These are phyloP conservation scores for Anneissia japonica DNA, from an alignment of 35 echinoderm and acorn worm genomes.

Conservation along the genomic window DNA sequence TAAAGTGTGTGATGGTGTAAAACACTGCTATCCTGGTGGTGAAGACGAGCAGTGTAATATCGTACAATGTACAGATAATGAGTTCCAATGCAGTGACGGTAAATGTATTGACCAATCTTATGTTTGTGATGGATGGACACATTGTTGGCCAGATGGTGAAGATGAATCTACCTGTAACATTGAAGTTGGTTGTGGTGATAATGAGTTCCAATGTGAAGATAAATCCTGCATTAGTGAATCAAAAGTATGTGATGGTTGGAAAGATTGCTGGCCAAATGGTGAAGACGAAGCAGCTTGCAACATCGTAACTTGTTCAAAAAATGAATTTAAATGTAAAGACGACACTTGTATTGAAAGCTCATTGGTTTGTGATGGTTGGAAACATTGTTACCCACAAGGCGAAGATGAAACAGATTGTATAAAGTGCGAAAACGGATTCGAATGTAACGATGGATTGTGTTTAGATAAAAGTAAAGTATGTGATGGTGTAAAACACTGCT, in stretches of 20 bases:
- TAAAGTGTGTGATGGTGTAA: conserved; percentile 18
- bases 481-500: neutral
- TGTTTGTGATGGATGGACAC: conserved; percentile 30
- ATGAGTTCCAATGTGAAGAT: conserved; percentile 35
- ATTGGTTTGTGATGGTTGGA: conserved; percentile 17
- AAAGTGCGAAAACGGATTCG: too few relatives aligned
- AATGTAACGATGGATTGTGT: neutral
- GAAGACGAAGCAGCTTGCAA: conserved; percentile 44
- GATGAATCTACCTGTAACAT: conserved; percentile 26
- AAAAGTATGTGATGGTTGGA: conserved; percentile 26
- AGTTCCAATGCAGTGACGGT: conserved; percentile 26
- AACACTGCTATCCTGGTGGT: conserved; percentile 5
- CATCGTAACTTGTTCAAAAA: neutral
- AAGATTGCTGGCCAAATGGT: conserved; percentile 23
- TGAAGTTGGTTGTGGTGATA: neutral
- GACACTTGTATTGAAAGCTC: conserved; percentile 14
- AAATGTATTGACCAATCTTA: conserved; percentile 11
- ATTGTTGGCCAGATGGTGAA: conserved; percentile 26
- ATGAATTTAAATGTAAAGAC: conserved; percentile 40
- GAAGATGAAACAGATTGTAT: conserved; percentile 35
- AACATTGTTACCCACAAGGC: conserved; percentile 4
- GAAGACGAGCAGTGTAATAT: conserved; percentile 33
- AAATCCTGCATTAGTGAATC: neutral
- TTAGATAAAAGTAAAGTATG: neutral
- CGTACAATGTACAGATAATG: neutral